A percentile compares a stretch with the other conserved stretches of the same genome.
Conservation (phyloP, 2,113 vertebrate genomes). For the Chinchilla lanigera region DNA sequence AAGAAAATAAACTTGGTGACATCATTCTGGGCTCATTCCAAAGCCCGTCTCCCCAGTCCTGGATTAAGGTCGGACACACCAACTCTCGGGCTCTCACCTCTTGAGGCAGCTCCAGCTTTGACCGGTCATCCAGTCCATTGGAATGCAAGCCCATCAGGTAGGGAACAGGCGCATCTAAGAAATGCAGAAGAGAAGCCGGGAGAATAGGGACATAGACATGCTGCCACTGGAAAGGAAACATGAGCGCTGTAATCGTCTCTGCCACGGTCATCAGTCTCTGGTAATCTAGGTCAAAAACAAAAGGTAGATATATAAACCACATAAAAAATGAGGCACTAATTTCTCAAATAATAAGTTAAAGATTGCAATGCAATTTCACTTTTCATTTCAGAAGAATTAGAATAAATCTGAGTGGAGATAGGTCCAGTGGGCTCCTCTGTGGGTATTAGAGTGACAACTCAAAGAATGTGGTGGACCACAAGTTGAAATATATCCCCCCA, state of each 20-base stretch:
- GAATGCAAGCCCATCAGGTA: conserved; percentile 94
- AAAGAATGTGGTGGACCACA: background rate
- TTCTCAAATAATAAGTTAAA: conserved; percentile 29
- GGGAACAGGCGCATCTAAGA: conserved; percentile 92
- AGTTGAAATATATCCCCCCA: background rate
- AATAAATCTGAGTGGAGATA: conserved; percentile 21
- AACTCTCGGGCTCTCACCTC: conserved; percentile 88
- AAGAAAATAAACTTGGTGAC: conserved; percentile 29
- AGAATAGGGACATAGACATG: conserved; percentile 93
- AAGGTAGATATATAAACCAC: conserved; percentile 49
- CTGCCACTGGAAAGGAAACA: conserved; percentile 94
- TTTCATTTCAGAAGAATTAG: conserved; percentile 48
- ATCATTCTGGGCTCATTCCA: conserved; percentile 6
- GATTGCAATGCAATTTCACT: conserved; percentile 24
- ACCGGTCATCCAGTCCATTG: conserved; percentile 91
- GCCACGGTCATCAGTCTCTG: conserved; percentile 94
- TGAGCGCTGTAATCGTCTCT: conserved; percentile 92
- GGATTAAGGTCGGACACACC: background rate
- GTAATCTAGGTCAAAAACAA: conserved; percentile 88
- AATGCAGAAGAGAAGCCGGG: conserved; percentile 92
- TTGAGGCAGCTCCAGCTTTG: conserved; percentile 95
- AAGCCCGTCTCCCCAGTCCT: background rate
- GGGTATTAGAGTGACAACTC: background rate
- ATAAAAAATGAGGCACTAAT: conserved; percentile 55
- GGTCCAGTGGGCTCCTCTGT: background rate